Evolutionary conservation across 2,888 invertebrate species (phyloP), one percentile per base, ranked within the genome.

Genomic region (Alloplasta piceator): DNA sequence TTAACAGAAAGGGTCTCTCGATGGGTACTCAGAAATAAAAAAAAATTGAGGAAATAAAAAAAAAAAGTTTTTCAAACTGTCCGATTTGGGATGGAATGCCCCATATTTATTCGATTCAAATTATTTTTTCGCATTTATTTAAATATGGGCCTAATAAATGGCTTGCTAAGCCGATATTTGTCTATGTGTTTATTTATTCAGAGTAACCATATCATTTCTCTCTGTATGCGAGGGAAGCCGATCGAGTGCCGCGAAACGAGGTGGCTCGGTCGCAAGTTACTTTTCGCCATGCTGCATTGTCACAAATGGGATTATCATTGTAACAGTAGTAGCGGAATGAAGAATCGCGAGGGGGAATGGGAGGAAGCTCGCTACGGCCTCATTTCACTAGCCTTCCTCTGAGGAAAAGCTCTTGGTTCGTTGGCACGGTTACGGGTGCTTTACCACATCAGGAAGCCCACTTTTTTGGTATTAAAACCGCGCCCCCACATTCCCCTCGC

Each of bases 271-370:
- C 63, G 26, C 26, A 12, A 73, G 72, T 63, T 61, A 63, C 74
- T 46, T 66, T 26, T 41, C 55, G 70, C 73, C 46, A 68, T 63
- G 67, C 68, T 56, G 78, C 82, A 82, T 84, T 83, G 77, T 84
- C 80, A 64, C 85, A 83, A 85, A 85, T 85, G 80, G 83, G 85
- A 86, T 86, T 86, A 84, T 83, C 76, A 83, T 84, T 74, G 80
- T 82, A 85, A 83, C 78, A 71, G 78, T 76, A 72, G 70, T 70
- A 56, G 68, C 60, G 68, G 76, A 63, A 76, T 68, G 64, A 70
- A 6, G 41, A 36, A 70, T 52, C n/a, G n/a, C n/a, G n/a, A n/a
- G 10, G 39, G 48, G 38, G 61, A 16, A 58, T 38, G 61, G 38
- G 12, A 26, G 16, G 56, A 26, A 70, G 46, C 50, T 64, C 50